Conservation (phyloP, 2,888 invertebrate species). For the Nephrotoma guestfalica region DNA sequence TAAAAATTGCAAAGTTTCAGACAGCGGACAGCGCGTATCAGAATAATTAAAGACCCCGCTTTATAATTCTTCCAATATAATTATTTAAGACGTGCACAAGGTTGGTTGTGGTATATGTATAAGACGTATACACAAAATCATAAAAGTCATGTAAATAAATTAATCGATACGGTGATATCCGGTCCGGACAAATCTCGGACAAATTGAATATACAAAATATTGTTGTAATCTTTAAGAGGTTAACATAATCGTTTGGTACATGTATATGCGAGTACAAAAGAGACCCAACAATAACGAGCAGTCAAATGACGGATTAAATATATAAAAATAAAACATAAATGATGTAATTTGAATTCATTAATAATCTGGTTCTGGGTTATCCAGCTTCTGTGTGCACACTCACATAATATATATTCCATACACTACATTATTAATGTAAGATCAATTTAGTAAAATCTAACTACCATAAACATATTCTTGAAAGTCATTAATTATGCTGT, state of each 20-base stretch:
- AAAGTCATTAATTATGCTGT: not conserved
- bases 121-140: not conserved
- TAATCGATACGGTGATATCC: not conserved
- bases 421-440: not conserved
- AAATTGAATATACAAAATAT: not conserved
- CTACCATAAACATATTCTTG: not conserved
- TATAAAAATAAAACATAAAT: not conserved
- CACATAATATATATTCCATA: not conserved
- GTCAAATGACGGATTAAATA: not conserved
- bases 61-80: not conserved
- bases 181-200: not conserved
- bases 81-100: not conserved
- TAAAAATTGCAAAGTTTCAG: not conserved
- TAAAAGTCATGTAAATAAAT: not conserved
- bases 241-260: not conserved
- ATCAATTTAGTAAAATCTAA: not conserved
- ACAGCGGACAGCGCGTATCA: not conserved
- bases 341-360: not conserved
- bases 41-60: not conserved
- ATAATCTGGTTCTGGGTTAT: not conserved
- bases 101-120: not conserved
- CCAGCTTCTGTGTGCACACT: not conserved
- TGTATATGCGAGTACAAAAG: not conserved
- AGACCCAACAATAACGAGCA: not conserved
- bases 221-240: not conserved